These are phyloP conservation scores for Ichneumoninae sp. DNA, from an alignment of 2,888 invertebrate genomes.

Conservation along the genomic window DNA sequence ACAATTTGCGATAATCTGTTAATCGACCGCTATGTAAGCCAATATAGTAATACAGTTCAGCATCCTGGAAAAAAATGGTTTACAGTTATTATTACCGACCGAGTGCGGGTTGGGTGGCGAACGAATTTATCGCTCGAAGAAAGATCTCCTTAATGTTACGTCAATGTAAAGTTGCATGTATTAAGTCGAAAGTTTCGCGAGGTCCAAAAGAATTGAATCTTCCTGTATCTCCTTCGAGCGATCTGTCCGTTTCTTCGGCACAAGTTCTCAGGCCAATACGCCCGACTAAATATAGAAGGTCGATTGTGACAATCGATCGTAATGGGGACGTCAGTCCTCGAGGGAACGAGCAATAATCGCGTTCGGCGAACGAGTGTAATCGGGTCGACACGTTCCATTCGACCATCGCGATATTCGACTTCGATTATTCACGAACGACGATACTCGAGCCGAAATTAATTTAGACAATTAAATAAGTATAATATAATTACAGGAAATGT, in stretches of 20 bases:
- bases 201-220: neutral
- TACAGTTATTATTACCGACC: no score
- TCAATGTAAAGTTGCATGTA: neutral
- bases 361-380: neutral
- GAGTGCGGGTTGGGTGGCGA: no score
- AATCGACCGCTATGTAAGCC: neutral
- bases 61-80: no score
- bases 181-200: neutral
- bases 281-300: slow-evolving; percentile 3
- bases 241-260: neutral
- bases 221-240: neutral
- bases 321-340: slow-evolving; percentile 24
- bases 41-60: no score
- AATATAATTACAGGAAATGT: slow-evolving; percentile 63
- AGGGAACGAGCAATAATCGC: slow-evolving; percentile 22
- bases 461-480: neutral
- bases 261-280: slow-evolving; percentile 29
- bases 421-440: neutral
- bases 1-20: neutral
- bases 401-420: neutral
- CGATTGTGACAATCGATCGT: slow-evolving; percentile 40
- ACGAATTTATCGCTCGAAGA: no score
- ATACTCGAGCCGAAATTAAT: slow-evolving; percentile 8
- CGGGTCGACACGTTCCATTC: neutral
- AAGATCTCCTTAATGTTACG: no score